Evolutionary conservation across 2,113 vertebrate species (phyloP), one percentile per base, ranked within the genome.

Genomic region (Pholis gunnellus): DNA sequence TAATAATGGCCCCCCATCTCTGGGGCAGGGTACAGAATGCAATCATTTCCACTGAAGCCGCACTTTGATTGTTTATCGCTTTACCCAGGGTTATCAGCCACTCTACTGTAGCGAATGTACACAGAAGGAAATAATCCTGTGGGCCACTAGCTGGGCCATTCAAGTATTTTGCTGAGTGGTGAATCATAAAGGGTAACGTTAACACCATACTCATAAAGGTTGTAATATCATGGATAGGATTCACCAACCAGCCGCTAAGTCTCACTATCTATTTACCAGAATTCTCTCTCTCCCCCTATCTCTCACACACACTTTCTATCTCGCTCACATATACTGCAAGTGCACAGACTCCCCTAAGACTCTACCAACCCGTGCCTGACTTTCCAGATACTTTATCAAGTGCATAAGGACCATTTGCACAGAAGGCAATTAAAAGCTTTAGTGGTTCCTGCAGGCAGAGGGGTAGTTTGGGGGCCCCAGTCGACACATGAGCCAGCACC

Each of bases 341-440:
- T 71, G 77, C 83, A 75, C 70, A 82, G 63, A 75, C 90, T 92
- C 84, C 87, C 84, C 71, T 68, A 88, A 81, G 85, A 89, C 89
- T 81, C 86, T 31, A 80, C 79, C 87, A 88, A 78, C 84, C 81
- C 87, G 36, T 81, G 92, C 92, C 90, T 90, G 92, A 91, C 91
- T 94, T 95, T 88, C 86, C 82, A 81, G 88, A 92, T 89, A 92
- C 93, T 95, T 95, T 93, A 95, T 96, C 95, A 95, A 95, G 91
- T 93, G 92, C 93, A 92, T 92, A 93, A 94, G 94, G 92, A 94
- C 93, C 93, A 95, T 96, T 97, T 97, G 97, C 97, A 99, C 98
- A 99, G 98, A 99, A 97, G 97, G 97, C 97, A 99, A 99, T 99
- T 99, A 99, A 99, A 99, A 97, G 97, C 96, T 97, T 98, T 99